Conservation (phyloP, 2,888 invertebrate genomes). For the Caenorhabditis panamensis region DNA sequence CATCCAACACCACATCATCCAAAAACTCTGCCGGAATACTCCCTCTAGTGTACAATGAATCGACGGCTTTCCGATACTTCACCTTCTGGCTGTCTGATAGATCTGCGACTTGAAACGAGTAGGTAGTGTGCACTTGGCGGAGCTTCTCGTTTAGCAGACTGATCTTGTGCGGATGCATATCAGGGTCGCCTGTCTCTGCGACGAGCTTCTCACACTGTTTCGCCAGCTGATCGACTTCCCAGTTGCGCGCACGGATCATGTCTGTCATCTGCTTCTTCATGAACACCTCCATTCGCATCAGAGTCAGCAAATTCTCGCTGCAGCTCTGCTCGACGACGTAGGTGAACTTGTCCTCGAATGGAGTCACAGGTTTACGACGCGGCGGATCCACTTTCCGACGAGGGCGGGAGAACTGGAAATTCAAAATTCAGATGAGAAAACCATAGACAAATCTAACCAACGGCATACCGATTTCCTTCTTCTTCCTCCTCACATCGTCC, state of each 20-base stretch:
- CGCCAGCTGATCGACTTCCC: constrained; percentile 73
- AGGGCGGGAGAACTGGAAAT: constrained; percentile 27
- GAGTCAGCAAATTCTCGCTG: constrained; percentile 48
- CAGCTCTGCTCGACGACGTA: constrained; percentile 48
- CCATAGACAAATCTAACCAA: constrained; percentile 11
- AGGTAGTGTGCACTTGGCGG: constrained; percentile 74
- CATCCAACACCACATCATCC: constrained; percentile 56
- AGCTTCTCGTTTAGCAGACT: constrained; percentile 75
- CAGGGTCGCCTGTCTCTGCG: constrained; percentile 53
- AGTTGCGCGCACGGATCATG: constrained; percentile 73
- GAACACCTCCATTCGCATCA: constrained; percentile 70
- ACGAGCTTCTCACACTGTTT: constrained; percentile 71
- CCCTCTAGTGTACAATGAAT: constrained; percentile 60
- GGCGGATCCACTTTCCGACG: background rate
- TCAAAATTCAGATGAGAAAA: background rate
- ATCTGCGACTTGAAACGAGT: constrained; percentile 73
- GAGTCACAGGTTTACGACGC: constrained; percentile 15
- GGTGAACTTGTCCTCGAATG: constrained; percentile 55
- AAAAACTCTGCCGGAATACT: constrained; percentile 61
- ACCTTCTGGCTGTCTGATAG: constrained; percentile 70
- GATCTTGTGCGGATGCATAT: constrained; percentile 74
- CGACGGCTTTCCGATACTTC: constrained; percentile 68
- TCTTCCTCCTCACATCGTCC: constrained; percentile 16
- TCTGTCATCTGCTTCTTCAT: constrained; percentile 76
- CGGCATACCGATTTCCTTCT: constrained; percentile 21